Percentiles rank a stretch among this genome's conserved stretches.
These are phyloP conservation scores for Microcebus jonahi DNA, from an alignment of 2,113 vertebrate species.

Conservation along the genomic window DNA sequence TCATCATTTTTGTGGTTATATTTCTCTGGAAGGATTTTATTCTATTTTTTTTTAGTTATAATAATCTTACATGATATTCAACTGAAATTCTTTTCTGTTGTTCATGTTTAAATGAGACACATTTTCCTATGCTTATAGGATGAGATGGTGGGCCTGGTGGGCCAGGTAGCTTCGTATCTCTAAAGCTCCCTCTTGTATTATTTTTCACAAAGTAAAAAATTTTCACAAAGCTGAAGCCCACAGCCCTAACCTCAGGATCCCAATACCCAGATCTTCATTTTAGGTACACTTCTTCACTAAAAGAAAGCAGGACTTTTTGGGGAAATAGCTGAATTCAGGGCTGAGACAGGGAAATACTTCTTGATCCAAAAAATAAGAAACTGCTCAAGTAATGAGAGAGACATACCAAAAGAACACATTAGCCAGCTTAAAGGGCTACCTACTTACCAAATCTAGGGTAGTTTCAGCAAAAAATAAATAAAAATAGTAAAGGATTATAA, in stretches of 20 bases:
- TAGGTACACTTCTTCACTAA: not conserved
- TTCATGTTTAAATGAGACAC: not conserved
- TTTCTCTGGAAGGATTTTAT: not conserved
- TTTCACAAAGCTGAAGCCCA: not conserved
- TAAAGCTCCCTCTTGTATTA: not conserved
- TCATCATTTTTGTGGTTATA: not conserved
- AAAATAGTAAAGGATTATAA: not conserved
- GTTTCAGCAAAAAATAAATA: conserved; percentile 4
- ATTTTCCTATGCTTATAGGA: not conserved
- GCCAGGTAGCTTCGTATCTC: not conserved
- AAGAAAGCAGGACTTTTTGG: not conserved
- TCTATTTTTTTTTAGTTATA: not conserved
- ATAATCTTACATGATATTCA: not conserved
- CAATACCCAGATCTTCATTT: conserved; percentile 2
- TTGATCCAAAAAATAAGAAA: not conserved
- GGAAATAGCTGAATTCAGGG: conserved; percentile 27
- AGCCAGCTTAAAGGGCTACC: not conserved
- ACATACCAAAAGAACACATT: not conserved
- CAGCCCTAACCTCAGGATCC: not conserved
- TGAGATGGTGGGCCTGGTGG: not conserved
- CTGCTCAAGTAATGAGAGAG: not conserved
- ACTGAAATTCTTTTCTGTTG: not conserved
- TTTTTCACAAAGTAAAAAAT: not conserved
- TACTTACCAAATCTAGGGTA: not conserved
- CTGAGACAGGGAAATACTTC: not conserved